Base-by-base conservation (phyloP, 1,140 invertebrate genomes). In the Zaprionus tsacasi region DNA sequence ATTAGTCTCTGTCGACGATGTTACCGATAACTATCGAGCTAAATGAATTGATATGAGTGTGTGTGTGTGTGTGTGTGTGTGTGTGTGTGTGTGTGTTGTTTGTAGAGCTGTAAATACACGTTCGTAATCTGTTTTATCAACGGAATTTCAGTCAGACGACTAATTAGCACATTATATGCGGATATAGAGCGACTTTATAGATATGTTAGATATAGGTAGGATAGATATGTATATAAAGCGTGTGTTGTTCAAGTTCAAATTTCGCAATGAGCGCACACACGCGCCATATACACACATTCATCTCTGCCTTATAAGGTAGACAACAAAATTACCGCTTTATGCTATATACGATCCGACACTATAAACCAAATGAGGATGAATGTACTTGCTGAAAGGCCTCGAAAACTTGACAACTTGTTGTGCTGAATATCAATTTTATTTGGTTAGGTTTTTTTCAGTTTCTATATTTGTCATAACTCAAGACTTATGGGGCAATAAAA, bases 391-490 rank as follows among this genome's bases (percentile, higher is more conserved):
- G 8, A 64, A 73, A 73, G 70, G 70, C 70, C 61, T 45, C 45
- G 45, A 11, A 30, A 30, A 30, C 27, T 30, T n/a, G 45, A 52
- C 66, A 56, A 64, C 54, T 70, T 69, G 66, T 72, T 35, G 78
- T 38, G 70, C 65, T 66, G 82, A 78, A 86, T 82, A 77, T 74
- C 82, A 87, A 86, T 86, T 76, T 71, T 17, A 36, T 7, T 45
- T 58, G 27, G 27, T 30, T 40, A 45, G 40, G 50, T 83, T 81
- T 73, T 64, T 75, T 87, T 82, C 70, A 76, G 80, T 88, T 87
- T 87, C 83, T 87, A 87, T 87, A 87, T 87, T 88, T 89, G 83
- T 80, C 83, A 89, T 88, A 88, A 81, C 73, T 66, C 52, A 52
- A 68, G 80, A 82, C 69, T 87, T 82, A 87, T 80, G 40, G 77